Evolutionary conservation across 2,113 vertebrate species (phyloP).

Genomic region (Catagonus wagneri): DNA sequence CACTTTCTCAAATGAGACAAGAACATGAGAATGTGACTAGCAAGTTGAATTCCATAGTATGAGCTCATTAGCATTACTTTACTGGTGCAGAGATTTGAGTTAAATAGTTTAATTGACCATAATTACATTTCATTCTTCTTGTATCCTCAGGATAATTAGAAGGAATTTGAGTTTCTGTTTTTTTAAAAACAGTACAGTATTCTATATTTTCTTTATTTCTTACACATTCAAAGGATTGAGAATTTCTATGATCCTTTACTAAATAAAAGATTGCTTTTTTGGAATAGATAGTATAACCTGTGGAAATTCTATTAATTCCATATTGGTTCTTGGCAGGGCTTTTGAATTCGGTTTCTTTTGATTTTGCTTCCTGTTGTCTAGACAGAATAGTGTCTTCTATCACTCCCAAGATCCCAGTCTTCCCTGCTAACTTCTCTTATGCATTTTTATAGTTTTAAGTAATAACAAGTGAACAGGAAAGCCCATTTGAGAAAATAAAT

Average conservation of each 20-base stretch:
- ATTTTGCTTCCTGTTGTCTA: conserved; percentile 65
- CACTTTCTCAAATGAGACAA: conserved; percentile 46
- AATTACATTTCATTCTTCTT: not conserved
- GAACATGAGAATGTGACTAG: conserved; percentile 4
- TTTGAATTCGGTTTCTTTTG: conserved; percentile 59
- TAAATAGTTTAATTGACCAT: conserved; percentile 53
- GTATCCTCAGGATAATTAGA: conserved; percentile 50
- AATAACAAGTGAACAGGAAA: conserved; percentile 67
- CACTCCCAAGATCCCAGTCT: conserved; percentile 51
- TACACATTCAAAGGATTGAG: not conserved
- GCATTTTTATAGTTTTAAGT: conserved; percentile 65
- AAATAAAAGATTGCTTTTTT: conserved; percentile 62
- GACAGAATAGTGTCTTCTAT: conserved; percentile 60
- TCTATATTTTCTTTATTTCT: conserved; percentile 46
- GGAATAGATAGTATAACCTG: conserved; percentile 57
- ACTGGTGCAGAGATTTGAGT: conserved; percentile 1
- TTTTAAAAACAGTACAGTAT: conserved; percentile 35
- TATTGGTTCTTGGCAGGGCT: conserved; percentile 41
- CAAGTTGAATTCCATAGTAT: conserved; percentile 8
- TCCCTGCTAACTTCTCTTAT: conserved; percentile 36
- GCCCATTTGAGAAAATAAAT: conserved; percentile 48
- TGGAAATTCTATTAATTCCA: conserved; percentile 58
- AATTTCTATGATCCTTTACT: conserved; percentile 46
- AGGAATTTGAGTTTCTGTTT: conserved; percentile 50
- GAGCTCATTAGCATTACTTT: not conserved